Evolutionary conservation across 2,888 invertebrate species (phyloP).

Genomic region (Scaptomyza polygonia): DNA sequence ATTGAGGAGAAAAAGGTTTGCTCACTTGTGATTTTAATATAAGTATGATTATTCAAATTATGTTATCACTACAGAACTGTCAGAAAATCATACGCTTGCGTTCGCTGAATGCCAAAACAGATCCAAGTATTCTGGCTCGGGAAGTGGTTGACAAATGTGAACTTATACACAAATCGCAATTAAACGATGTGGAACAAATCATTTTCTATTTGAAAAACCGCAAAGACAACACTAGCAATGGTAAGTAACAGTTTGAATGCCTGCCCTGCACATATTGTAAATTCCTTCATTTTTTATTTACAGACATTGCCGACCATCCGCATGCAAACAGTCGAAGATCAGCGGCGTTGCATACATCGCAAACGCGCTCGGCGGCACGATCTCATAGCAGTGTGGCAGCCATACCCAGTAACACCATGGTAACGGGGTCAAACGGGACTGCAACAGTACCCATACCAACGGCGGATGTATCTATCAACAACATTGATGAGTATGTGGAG

Average conservation of each 20-base stretch:
- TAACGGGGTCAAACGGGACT: slow-evolving; percentile 68
- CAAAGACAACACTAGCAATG: slow-evolving; percentile 85
- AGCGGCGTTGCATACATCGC: slow-evolving; percentile 65
- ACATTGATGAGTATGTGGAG: slow-evolving; percentile 97
- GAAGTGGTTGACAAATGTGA: slow-evolving; percentile 94
- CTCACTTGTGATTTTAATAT: not conserved
- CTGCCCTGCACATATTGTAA: not conserved
- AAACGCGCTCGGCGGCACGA: slow-evolving; percentile 66
- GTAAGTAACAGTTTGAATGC: slow-evolving; percentile 48
- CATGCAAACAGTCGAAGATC: slow-evolving; percentile 78
- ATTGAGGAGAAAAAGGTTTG: slow-evolving; percentile 91
- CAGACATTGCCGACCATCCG: slow-evolving; percentile 81
- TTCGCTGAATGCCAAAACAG: slow-evolving; percentile 91
- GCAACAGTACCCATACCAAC: slow-evolving; percentile 83
- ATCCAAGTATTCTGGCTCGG: slow-evolving; percentile 91
- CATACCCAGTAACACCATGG: slow-evolving; percentile 45
- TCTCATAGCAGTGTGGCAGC: slow-evolving; percentile 53
- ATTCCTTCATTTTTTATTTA: not conserved
- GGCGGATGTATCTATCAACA: slow-evolving; percentile 90
- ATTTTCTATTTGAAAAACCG: slow-evolving; percentile 94
- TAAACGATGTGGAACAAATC: slow-evolving; percentile 93
- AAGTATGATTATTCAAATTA: not conserved
- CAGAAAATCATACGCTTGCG: slow-evolving; percentile 93
- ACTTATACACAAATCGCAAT: slow-evolving; percentile 91
- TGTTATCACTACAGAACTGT: slow-evolving; percentile 86